Evolutionary conservation across 2,888 invertebrate genomes (phyloP).

Genomic region (Charanyca ferruginea): DNA sequence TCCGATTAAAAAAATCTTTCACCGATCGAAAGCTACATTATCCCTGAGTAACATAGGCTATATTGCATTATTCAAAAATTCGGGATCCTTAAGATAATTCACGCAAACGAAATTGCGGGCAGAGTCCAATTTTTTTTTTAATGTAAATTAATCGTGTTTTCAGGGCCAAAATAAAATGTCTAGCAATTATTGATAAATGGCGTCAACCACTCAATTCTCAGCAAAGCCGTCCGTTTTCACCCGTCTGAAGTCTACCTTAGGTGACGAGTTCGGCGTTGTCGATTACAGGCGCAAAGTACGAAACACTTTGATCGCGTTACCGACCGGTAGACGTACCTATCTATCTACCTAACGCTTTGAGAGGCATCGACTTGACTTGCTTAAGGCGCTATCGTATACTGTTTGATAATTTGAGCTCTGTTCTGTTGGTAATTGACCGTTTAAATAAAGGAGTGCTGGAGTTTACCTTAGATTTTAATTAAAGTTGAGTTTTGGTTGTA

Average conservation of each 20-base stretch:
- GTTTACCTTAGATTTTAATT: slow-evolving; percentile 42
- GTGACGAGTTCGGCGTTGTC: slow-evolving; percentile 68
- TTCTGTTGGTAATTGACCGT: slow-evolving; percentile 58
- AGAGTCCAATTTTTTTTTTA: too few species aligned
- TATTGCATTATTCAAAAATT: too few species aligned
- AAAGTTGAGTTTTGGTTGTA: neutral
- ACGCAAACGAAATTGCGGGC: too few species aligned
- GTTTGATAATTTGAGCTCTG: slow-evolving; percentile 70
- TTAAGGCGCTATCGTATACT: slow-evolving; percentile 67
- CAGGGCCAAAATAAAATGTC: too few species aligned
- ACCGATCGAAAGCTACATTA: too few species aligned
- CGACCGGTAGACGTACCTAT: slow-evolving; percentile 69
- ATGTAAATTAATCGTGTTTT: too few species aligned
- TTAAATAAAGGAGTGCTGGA: slow-evolving; percentile 41
- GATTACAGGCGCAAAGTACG: slow-evolving; percentile 73
- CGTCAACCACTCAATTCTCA: too few species aligned
- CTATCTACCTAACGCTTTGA: slow-evolving; percentile 60
- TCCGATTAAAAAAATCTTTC: too few species aligned
- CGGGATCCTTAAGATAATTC: too few species aligned
- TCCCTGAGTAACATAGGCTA: too few species aligned
- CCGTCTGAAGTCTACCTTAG: slow-evolving; percentile 54
- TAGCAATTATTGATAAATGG: too few species aligned
- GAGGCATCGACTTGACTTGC: slow-evolving; percentile 75
- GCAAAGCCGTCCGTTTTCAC: slow-evolving; percentile 28
- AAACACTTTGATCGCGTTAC: slow-evolving; percentile 80